Percentiles rank a stretch among this genome's conserved stretches.
Evolutionary conservation across 2,797 vertebrate species (phyloP).

Genomic region (Smutsia gigantea): DNA sequence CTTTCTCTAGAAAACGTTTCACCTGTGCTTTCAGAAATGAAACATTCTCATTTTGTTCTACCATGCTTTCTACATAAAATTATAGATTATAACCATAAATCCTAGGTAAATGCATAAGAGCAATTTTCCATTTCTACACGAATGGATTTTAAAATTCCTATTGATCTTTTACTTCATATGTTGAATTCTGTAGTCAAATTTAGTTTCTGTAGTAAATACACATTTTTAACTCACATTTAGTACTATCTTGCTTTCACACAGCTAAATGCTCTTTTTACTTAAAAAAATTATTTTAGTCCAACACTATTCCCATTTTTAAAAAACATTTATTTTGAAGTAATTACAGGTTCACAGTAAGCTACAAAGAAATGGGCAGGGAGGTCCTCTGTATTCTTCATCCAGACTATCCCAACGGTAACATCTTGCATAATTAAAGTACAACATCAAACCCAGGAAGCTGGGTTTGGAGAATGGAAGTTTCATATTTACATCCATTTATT

Average conservation of each 20-base stretch:
- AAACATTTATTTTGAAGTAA: not conserved
- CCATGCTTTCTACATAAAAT: not conserved
- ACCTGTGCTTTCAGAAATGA: not conserved
- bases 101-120: not conserved
- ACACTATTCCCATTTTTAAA: not conserved
- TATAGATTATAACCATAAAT: not conserved
- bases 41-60: not conserved
- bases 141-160: not conserved
- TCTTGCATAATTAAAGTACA: not conserved
- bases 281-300: not conserved
- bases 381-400: not conserved
- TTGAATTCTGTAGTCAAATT: not conserved
- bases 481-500: not conserved
- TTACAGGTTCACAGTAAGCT: not conserved
- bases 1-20: not conserved
- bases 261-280: not conserved
- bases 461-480: not conserved
- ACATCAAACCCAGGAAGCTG: not conserved
- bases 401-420: no score
- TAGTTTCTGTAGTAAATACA: not conserved
- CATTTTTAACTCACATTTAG: not conserved
- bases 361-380: not conserved
- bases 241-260: not conserved
- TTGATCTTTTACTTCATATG: not conserved
- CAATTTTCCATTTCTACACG: not conserved